Evolutionary conservation across 2,113 vertebrate genomes (phyloP).

Genomic region (Chaetorhynchus papuensis): DNA sequence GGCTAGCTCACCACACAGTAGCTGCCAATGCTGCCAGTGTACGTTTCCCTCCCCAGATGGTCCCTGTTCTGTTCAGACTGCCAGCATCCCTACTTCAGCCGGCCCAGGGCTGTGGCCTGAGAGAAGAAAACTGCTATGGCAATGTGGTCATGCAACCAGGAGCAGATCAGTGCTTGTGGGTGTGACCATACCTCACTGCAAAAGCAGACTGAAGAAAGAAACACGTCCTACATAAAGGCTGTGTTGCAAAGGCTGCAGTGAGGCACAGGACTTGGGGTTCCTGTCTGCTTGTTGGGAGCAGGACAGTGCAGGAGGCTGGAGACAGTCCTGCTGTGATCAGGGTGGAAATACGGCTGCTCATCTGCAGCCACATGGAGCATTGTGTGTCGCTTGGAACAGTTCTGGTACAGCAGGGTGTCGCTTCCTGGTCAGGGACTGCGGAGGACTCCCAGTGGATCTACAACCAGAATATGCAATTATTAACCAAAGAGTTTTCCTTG

Average conservation of each 20-base stretch:
- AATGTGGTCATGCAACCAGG: not conserved
- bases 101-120: not conserved
- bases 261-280: fast-evolving
- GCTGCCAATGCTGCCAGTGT: not conserved
- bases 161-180: not conserved
- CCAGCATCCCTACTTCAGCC: not conserved
- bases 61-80: not conserved
- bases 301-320: not conserved
- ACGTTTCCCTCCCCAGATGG: not conserved
- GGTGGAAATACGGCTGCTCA: fast-evolving
- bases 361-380: fast-evolving
- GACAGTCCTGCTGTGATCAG: not conserved
- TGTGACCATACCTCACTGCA: not conserved
- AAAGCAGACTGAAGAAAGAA: not conserved
- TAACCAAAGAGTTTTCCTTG: not conserved
- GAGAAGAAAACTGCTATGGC: not conserved
- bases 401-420: not conserved
- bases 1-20: not conserved
- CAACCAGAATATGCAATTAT: not conserved
- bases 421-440: not conserved
- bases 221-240: not conserved
- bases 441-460: not conserved
- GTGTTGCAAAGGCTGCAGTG: not conserved
- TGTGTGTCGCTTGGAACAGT: fast-evolving
- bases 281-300: not conserved